Base-by-base conservation (phyloP, 30 jellyfish, hydroid and myxozoan species). In the Chrysaora quinquecirrha region DNA sequence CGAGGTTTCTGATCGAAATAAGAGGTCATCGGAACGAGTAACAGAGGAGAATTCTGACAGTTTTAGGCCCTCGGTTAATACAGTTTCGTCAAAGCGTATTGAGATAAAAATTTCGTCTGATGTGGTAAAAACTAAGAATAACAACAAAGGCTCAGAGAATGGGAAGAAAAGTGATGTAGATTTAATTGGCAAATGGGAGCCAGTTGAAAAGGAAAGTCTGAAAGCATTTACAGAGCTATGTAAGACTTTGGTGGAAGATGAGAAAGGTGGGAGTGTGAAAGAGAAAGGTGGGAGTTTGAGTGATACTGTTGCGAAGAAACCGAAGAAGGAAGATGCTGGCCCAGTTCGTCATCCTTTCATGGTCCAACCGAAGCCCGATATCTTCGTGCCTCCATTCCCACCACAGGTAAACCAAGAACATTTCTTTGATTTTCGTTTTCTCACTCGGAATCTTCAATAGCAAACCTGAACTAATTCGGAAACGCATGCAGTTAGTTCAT, bases 171-270 rank as follows among this genome's bases (percentile, higher is more conserved):
- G 6, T 2, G 25, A 52, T 16, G 12, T 52, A 30, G 85, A 82
- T 47, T 60, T 82, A 52, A 67, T 82, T 68, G 92, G 92, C 27
- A 70, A 82, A 56, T 82, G 92, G 92, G 85, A 82, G 38, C 92
- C 92, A 10, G 92, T 82, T 3, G 92, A 70, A 43, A 56, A 69
- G 23, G 34, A 69, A n/a, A 58, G 79, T 22, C 60, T 82, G 60
- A 82, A 58, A 29, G 92, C 84, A 0, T 56, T 82, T 18, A 82
- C 92, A n/a, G 92, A 82, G 33, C 35, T 82, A 19, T 82, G 92
- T 49, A 82, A 82, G 78, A 82, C 84, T 18, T 49, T 82, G 30
- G 67, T 64, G 2, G 84, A 82, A 30, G 73, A 69, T 0, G 32
- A 48, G 60, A 65, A 30, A 38, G 76, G 34, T 27, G 79, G 60